Conservation (phyloP, 1,140 invertebrate genomes). For the Drosophila pallidifrons region DNA sequence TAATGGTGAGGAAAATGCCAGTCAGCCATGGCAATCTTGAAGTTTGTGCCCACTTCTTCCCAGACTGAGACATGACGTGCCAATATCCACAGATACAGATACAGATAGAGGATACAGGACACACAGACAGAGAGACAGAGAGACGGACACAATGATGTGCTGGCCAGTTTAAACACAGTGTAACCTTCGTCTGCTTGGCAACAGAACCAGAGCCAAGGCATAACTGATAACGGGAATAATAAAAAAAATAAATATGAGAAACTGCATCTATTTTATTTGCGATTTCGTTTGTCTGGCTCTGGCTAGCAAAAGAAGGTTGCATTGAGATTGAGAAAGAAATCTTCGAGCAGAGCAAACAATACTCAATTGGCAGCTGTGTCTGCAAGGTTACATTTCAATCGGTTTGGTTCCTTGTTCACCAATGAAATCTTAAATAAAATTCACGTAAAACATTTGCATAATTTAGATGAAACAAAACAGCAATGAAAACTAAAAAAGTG, state of each 20-base stretch:
- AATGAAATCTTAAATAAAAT: slow-evolving; percentile 24
- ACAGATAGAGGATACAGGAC: neutral
- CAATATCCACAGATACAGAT: slow-evolving; percentile 3
- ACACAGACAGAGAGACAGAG: neutral
- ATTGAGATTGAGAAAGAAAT: neutral
- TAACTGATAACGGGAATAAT: slow-evolving; percentile 51
- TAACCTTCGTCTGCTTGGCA: slow-evolving; percentile 67
- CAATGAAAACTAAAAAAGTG: slow-evolving; percentile 6
- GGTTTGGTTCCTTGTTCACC: neutral
- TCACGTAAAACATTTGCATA: slow-evolving; percentile 27
- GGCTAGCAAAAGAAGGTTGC: slow-evolving; percentile 26
- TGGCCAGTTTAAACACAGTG: slow-evolving; percentile 45
- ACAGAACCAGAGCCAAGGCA: slow-evolving; percentile 17
- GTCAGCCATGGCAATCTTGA: slow-evolving; percentile 29
- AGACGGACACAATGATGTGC: slow-evolving; percentile 18
- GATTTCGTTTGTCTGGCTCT: slow-evolving; percentile 60
- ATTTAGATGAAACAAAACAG: slow-evolving; percentile 28
- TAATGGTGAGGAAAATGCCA: slow-evolving; percentile 57
- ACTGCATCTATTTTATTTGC: slow-evolving; percentile 71
- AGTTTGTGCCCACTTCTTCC: slow-evolving; percentile 12
- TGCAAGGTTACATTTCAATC: slow-evolving; percentile 26
- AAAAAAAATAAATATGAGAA: slow-evolving; percentile 73
- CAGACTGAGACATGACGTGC: slow-evolving; percentile 24
- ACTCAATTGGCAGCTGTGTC: slow-evolving; percentile 31
- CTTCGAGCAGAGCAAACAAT: slow-evolving; percentile 8